Base-by-base conservation (phyloP, 2,797 vertebrate genomes). In the Pangasius mekongensis region DNA sequence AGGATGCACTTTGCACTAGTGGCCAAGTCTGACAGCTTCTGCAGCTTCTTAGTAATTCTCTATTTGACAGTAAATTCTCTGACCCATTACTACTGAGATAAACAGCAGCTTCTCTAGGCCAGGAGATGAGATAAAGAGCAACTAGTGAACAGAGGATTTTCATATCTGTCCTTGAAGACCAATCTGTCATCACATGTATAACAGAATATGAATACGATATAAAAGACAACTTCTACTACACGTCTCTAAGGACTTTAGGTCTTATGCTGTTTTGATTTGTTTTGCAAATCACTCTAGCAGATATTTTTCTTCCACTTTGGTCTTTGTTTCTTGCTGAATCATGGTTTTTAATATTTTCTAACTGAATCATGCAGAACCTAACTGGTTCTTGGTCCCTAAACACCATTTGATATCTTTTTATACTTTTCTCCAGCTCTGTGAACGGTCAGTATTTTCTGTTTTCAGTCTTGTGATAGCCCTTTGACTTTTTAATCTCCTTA, bases 21-120 rank as follows among this genome's bases (percentile, higher is more conserved):
- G 54, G 49, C 49, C 54, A 39, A 74, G 67, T 66, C 20, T 84
- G 81, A 89, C 88, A 89, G 81, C 56, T 87, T 77, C 88, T 83
- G 80, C 47, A 67, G 47, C 64, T 33, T 85, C 39, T 64, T 58
- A 56, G 47, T 64, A 58, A 81, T 54, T 2, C n/a, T 66, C 13
- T 77, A 39, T 27, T 30, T 88, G 77, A 88, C 62, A 43, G 74
- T 58, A 58, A 69, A 80, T 71, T 71, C 64, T 85, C 64, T 58
- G 74, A 80, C 27, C 27, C 43, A 66, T 52, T 83, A 22, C 62
- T 36, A 30, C 62, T 52, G 43, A 49, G 62, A 74, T 62, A 76
- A 86, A 66, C 49, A 78, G 16, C 73, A 24, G 74, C 43, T 74
- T 56, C 52, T 66, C 58, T 66, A 78, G 71, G 27, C 20, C 73